Evolutionary conservation across 2,888 invertebrate genomes (phyloP), one percentile per base, ranked within the genome.

Genomic region (Clitarchus hookeri): DNA sequence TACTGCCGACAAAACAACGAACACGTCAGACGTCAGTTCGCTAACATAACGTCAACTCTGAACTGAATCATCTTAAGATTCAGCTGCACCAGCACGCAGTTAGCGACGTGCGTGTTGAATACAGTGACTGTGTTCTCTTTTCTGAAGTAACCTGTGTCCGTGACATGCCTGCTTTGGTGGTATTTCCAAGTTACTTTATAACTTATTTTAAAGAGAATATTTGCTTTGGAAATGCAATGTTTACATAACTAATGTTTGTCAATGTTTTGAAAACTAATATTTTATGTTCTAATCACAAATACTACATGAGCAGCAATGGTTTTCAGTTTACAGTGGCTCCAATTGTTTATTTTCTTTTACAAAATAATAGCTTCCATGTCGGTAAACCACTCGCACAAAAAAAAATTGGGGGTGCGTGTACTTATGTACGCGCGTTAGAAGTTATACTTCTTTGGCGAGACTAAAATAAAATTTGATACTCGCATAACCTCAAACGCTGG

Each of bases 1-100:
- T 96, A 86, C 97, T 97, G 92, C 85, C 91, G 91, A 88, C 87
- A 87, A 88, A 54, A 8, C 19, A 19, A 53, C 3, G 79, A 82
- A 82, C 27, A 82, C 82, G 11, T 78, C 78, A 78, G 95, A 83
- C 83, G 85, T 86, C 87, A 85, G 48, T 48, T 65, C 19, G 8
- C 6, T 53, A 53, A 16, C 8, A 53, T 19, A 53, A 19, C 3
- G 65, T 16, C 65, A 65, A 65, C 65, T 65, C n/a, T 65, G 65
- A n/a, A n/a, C 16, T 65, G 65, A n/a, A 65, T 65, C 65, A 8
- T 19, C 11, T n/a, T n/a, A n/a, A n/a, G n/a, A n/a, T n/a, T n/a
- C n/a, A n/a, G n/a, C n/a, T n/a, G n/a, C n/a, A 65, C 65, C n/a
- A 16, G 65, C 19, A 65, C 3, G n/a, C 19, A 65, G n/a, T 48